These are phyloP conservation scores for Aproaerema taeniolella DNA, from an alignment of 2,888 invertebrate species.

Conservation along the genomic window DNA sequence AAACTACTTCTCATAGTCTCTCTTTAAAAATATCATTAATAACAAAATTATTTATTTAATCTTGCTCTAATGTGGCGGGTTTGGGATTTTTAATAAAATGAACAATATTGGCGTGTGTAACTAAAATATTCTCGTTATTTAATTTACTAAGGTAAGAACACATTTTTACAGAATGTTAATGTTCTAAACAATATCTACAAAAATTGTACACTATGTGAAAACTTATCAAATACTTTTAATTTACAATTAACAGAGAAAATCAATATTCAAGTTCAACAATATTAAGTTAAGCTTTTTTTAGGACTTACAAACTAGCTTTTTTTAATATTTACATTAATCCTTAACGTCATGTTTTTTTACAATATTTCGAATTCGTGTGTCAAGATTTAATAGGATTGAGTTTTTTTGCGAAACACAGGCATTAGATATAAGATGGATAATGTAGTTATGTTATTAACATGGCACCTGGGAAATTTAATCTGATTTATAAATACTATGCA, in stretches of 20 bases:
- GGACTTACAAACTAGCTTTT: slow-evolving; percentile 52
- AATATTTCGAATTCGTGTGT: slow-evolving; percentile 43
- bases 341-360: slow-evolving; percentile 55
- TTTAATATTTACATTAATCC: slow-evolving; percentile 64
- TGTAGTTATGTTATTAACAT: no score
- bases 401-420: no score
- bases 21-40: no score
- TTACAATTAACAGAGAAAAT: slow-evolving; percentile 72
- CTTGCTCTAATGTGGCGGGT: no score
- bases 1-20: no score
- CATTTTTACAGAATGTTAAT: slow-evolving; percentile 79
- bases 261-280: slow-evolving; percentile 72
- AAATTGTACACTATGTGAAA: slow-evolving; percentile 77
- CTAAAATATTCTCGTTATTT: slow-evolving; percentile 78
- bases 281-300: slow-evolving; percentile 64
- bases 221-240: slow-evolving; percentile 65
- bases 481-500: no score
- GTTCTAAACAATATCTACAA: slow-evolving; percentile 74
- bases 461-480: no score
- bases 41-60: no score
- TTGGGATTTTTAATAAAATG: slow-evolving; percentile 35
- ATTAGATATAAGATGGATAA: no score
- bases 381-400: slow-evolving; percentile 1
- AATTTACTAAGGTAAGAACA: slow-evolving; percentile 78
- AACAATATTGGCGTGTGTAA: slow-evolving; percentile 62